Evolutionary conservation across 2,797 vertebrate genomes (phyloP).

Genomic region (Pogonophryne albipinna): DNA sequence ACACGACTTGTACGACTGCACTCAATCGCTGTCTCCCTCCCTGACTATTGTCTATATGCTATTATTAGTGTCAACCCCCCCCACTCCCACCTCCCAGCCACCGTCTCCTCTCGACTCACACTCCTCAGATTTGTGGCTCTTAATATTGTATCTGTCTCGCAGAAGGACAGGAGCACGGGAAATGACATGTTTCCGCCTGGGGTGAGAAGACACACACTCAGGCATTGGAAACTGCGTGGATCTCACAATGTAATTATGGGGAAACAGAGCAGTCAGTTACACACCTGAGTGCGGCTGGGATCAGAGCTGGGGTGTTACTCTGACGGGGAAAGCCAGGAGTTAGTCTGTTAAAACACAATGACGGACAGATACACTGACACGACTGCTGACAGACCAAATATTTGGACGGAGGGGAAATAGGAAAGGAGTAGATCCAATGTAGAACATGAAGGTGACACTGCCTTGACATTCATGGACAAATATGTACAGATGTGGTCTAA

Average conservation of each 20-base stretch:
- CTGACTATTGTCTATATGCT: conserved; percentile 79
- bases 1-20: conserved; percentile 73
- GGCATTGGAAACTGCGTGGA: conserved; percentile 68
- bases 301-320: conserved; percentile 74
- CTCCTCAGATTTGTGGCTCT: conserved; percentile 82
- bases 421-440: conserved; percentile 41
- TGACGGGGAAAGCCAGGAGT: conserved; percentile 76
- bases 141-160: conserved; percentile 84
- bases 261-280: conserved; percentile 82
- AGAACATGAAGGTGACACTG: conserved; percentile 39
- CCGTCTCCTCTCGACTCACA: conserved; percentile 76
- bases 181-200: conserved; percentile 83
- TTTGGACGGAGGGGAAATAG: conserved; percentile 61
- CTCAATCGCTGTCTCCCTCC: conserved; percentile 70
- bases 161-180: conserved; percentile 81
- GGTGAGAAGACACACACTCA: conserved; percentile 71
- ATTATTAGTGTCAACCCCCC: conserved; percentile 78
- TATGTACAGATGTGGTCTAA: conserved; percentile 24
- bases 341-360: conserved; percentile 78
- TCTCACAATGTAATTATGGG: conserved; percentile 82
- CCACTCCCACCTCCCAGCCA: conserved; percentile 28
- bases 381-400: conserved; percentile 72
- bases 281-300: conserved; percentile 79
- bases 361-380: conserved; percentile 77
- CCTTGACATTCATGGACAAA: conserved; percentile 25